Percentiles rank a stretch among this genome's conserved stretches.
Evolutionary conservation across 2,797 vertebrate genomes (phyloP).

Genomic region (Chloroceryle inda): DNA sequence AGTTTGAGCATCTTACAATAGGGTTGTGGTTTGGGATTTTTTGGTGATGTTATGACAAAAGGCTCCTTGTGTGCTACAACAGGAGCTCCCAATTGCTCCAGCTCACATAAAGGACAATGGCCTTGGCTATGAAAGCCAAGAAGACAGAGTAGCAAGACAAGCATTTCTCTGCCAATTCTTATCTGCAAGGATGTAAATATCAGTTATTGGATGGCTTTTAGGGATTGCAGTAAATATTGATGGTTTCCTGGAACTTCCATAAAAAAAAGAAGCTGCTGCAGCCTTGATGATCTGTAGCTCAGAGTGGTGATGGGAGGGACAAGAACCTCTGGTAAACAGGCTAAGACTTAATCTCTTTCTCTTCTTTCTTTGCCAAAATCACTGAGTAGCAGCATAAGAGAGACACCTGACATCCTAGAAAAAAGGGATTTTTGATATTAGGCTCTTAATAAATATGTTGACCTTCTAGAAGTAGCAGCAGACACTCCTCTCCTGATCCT

Average conservation of each 20-base stretch:
- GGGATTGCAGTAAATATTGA: not conserved
- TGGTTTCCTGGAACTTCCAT: not conserved
- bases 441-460: not conserved
- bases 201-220: not conserved
- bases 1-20: not conserved
- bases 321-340: not conserved
- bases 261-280: not conserved
- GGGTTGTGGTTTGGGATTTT: too few species aligned
- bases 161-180: not conserved
- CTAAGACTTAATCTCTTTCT: not conserved
- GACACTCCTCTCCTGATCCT: not conserved
- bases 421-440: not conserved
- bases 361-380: not conserved
- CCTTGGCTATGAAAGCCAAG: not conserved
- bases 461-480: not conserved
- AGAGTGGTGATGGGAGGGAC: not conserved
- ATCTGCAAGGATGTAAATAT: not conserved
- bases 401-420: not conserved
- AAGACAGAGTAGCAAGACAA: not conserved
- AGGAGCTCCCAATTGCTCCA: not conserved
- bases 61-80: fast-evolving
- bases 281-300: not conserved
- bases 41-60: not conserved
- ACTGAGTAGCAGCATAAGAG: not conserved
- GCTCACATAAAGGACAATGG: not conserved